phyloP scores from a whole-genome alignment of 2,797 vertebrate genomes.

The Pangasius djambal region DNA sequence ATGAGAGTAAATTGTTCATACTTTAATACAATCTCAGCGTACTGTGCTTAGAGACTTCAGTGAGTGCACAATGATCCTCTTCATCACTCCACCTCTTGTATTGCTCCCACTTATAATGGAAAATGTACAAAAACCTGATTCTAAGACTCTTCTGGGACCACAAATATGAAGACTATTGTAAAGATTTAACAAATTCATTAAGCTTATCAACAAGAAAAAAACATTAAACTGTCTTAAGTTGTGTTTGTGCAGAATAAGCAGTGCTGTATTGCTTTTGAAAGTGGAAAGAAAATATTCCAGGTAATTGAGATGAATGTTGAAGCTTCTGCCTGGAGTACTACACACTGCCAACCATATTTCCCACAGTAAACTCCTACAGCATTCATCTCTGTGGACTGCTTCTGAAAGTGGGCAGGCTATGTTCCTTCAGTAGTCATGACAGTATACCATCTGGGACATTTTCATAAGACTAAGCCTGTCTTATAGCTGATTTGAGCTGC shows the following conservation, averaged over 20 bases:
- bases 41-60: conserved; percentile 44
- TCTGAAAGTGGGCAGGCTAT: conserved; percentile 27
- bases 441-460: conserved; percentile 44
- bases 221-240: background rate
- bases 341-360: conserved; percentile 10
- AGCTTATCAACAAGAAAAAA: background rate
- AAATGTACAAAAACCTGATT: background rate
- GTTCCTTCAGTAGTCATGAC: conserved; percentile 39
- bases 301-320: background rate
- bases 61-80: conserved; percentile 52
- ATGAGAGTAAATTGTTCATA: conserved; percentile 39
- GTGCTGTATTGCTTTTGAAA: background rate
- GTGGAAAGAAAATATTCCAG: background rate
- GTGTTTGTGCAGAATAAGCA: background rate
- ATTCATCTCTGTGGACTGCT: conserved; percentile 36
- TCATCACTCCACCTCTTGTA: background rate
- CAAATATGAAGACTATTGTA: background rate
- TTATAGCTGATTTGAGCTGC: conserved; percentile 47
- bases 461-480: conserved; percentile 36
- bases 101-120: background rate
- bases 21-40: conserved; percentile 63
- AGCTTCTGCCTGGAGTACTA: background rate
- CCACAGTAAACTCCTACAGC: conserved; percentile 26
- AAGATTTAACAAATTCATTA: background rate
- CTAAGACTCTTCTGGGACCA: background rate